A percentile compares a stretch with the other conserved stretches of the same genome.
Evolutionary conservation across 1,140 invertebrate genomes (phyloP).

Genomic region (Telenomus remus): DNA sequence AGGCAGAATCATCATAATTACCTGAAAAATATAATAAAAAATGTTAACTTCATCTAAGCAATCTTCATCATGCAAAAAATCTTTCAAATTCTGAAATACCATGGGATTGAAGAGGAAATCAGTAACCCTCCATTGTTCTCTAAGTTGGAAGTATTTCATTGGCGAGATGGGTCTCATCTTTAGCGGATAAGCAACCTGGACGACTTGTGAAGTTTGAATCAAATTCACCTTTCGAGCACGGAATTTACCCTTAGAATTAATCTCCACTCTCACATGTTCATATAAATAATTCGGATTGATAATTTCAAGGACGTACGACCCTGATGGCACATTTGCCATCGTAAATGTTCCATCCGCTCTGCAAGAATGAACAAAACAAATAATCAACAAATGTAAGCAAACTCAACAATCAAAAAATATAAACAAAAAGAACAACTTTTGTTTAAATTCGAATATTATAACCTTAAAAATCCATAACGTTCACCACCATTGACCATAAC

Average conservation of each 20-base stretch:
- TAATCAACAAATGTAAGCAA: conserved; percentile 1
- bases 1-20: conserved; percentile 97
- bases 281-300: conserved; percentile 93
- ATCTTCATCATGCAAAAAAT: too few species aligned
- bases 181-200: conserved; percentile 93
- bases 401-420: too few species aligned
- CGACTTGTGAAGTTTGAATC: conserved; percentile 91
- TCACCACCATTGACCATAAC: conserved; percentile 92
- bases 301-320: conserved; percentile 96
- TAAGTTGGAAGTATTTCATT: conserved; percentile 93
- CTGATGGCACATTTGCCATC: conserved; percentile 92
- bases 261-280: conserved; percentile 94
- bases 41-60: too few species aligned
- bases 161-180: conserved; percentile 88
- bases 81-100: too few species aligned
- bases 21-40: conserved; percentile 66
- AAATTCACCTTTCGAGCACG: conserved; percentile 96
- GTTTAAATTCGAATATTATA: conserved; percentile 28
- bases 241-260: conserved; percentile 97
- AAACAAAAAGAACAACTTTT: too few species aligned
- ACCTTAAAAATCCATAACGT: conserved; percentile 88
- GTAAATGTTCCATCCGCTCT: conserved; percentile 95
- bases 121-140: conserved; percentile 96
- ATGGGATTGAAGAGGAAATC: conserved; percentile 98
- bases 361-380: conserved; percentile 37